phyloP scores from a whole-genome alignment of 2,113 vertebrate species.

The Rattus rattus region DNA sequence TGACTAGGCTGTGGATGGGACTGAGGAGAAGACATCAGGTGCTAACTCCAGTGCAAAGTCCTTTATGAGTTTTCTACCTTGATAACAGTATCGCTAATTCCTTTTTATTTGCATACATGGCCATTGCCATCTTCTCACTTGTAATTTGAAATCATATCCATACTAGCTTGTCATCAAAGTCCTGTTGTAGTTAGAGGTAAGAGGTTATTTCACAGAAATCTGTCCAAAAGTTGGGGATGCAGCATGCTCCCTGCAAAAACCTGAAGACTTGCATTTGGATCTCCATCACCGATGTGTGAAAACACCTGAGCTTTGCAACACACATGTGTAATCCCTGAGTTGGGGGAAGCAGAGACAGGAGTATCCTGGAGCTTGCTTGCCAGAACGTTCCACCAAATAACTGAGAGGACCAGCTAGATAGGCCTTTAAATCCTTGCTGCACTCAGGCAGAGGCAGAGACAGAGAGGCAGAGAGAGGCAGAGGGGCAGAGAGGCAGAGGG shows the following conservation, averaged over 20 bases:
- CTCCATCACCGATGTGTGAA: too few relatives aligned
- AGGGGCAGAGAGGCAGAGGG: too few relatives aligned
- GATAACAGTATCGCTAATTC: neutral
- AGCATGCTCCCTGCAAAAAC: neutral
- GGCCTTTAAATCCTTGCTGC: neutral
- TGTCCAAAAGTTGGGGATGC: too few relatives aligned
- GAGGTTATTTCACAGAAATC: too few relatives aligned
- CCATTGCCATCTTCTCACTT: constrained; percentile 8
- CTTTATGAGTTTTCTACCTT: neutral
- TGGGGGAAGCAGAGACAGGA: too few relatives aligned
- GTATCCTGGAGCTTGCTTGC: neutral
- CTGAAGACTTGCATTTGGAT: neutral
- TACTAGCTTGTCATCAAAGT: neutral
- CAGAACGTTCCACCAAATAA: neutral
- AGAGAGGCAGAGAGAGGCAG: too few relatives aligned
- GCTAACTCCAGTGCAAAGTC: neutral
- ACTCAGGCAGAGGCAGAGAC: too few relatives aligned
- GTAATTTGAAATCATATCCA: neutral
- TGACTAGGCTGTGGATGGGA: neutral
- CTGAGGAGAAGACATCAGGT: neutral
- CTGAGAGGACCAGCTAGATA: neutral
- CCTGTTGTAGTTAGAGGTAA: neutral
- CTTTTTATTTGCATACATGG: neutral
- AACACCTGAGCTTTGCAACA: neutral
- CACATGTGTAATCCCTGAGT: too few relatives aligned